These are phyloP conservation scores for Columbina picui DNA, from an alignment of 2,113 vertebrate species.

Conservation along the genomic window DNA sequence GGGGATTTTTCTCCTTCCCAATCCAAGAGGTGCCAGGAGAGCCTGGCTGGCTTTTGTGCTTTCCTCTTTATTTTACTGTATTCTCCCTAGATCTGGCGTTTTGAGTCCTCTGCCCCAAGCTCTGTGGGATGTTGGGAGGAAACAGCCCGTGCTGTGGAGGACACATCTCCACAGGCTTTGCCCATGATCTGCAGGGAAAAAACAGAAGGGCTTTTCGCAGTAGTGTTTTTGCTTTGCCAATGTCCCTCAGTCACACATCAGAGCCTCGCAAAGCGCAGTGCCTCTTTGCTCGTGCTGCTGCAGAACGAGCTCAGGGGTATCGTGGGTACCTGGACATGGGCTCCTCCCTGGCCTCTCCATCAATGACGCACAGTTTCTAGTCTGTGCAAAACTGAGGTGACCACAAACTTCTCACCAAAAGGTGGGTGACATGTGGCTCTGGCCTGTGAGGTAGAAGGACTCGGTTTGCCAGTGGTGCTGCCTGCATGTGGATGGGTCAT, in stretches of 20 bases:
- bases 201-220: neutral
- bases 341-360: neutral
- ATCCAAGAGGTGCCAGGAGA: neutral
- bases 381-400: rapidly evolving
- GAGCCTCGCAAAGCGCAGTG: neutral
- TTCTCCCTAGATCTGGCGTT: neutral
- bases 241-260: too few relatives aligned
- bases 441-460: neutral
- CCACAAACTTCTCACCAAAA: neutral
- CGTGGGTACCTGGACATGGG: rapidly evolving
- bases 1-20: neutral
- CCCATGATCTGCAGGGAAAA: neutral
- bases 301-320: rapidly evolving
- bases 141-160: neutral
- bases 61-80: neutral
- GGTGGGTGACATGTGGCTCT: rapidly evolving
- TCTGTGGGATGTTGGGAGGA: neutral
- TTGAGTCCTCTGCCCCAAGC: neutral
- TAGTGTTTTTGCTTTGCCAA: neutral
- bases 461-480: rapidly evolving
- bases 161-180: neutral
- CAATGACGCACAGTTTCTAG: rapidly evolving
- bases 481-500: rapidly evolving
- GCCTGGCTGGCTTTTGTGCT: neutral
- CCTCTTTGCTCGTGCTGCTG: neutral